Base-by-base conservation (phyloP, 2,113 vertebrate genomes). In the Archocentrus centrarchus region DNA sequence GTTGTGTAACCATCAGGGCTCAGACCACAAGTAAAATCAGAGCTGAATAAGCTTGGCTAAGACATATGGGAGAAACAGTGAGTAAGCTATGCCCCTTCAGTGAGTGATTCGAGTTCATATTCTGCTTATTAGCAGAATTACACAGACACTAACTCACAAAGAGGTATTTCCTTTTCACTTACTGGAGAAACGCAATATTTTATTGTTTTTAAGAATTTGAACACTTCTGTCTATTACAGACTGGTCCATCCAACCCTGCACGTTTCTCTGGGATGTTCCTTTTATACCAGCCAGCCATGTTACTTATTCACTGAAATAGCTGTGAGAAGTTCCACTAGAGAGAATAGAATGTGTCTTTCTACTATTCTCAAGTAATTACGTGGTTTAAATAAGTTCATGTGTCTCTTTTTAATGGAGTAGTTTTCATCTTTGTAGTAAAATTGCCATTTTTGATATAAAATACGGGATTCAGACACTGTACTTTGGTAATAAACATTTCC, bases 21-120 rank as follows among this genome's bases (percentile, higher is more conserved):
- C 37, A 17, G 35, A 73, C 61, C 37, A 30, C 66, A 64, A 47
- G 57, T 79, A n/a, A 66, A 63, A 79, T 62, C 14, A 68, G n/a
- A 68, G 32, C 68, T 66, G 6, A 79, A 68, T 68, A 61, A 60
- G 24, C 24, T 8, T 63, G 17, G 41, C 20, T 8, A 6, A 27
- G 32, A 75, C 20, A 75, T 4, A 50, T 7, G 5, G n/a, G 8
- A 58, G 14, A 7, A 64, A 50, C 47, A 17, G 47, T 73, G 44
- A 73, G 47, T 73, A 53, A 73, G 66, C 66, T 32, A 30, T 8
- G 44, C 15, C 53, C 7, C 30, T 27, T 30, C 39, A 13, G 9
- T 30, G 2, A 55, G 13, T 27, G n/a, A 76, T 79, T 9, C 24
- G 6, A 63, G 17, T 75, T 39, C 15, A 30, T 1, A 37, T 59